A percentile compares a stretch with the other conserved stretches of the same genome.
phyloP scores from a whole-genome alignment of 2,113 vertebrate species.

The Upupa epops region DNA sequence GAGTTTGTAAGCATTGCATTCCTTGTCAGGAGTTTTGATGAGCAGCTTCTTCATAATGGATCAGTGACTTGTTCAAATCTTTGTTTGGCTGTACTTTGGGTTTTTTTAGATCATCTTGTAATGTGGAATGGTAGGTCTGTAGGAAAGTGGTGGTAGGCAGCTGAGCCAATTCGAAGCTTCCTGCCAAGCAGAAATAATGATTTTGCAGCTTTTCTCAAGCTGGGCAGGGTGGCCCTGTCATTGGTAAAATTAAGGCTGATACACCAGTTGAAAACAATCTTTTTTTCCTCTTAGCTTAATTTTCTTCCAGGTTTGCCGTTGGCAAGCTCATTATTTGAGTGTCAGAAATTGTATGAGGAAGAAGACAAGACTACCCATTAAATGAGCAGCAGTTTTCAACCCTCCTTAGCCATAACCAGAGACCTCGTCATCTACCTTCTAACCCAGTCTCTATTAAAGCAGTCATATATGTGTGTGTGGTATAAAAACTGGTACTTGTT shows the following conservation, averaged over 20 bases:
- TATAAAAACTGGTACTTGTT: background rate
- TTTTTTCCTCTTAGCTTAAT: background rate
- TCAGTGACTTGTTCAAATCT: background rate
- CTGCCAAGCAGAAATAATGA: fast-evolving
- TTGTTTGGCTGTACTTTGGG: no score
- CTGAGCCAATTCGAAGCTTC: background rate
- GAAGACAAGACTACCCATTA: background rate
- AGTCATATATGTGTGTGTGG: background rate
- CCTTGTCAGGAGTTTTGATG: background rate
- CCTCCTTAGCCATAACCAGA: background rate
- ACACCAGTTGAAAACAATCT: background rate
- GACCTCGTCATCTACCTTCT: background rate
- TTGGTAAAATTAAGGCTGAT: background rate
- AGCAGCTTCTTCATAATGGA: background rate
- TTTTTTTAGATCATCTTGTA: background rate
- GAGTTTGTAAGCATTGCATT: background rate
- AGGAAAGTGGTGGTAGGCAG: background rate
- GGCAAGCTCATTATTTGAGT: background rate
- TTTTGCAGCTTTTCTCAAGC: background rate
- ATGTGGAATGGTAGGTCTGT: background rate
- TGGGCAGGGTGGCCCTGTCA: background rate
- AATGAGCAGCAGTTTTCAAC: background rate
- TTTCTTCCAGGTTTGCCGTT: background rate
- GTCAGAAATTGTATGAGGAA: background rate
- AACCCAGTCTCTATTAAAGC: background rate